Evolutionary conservation across 2,888 invertebrate genomes (phyloP).

Genomic region (Leptinotarsa haldemani): DNA sequence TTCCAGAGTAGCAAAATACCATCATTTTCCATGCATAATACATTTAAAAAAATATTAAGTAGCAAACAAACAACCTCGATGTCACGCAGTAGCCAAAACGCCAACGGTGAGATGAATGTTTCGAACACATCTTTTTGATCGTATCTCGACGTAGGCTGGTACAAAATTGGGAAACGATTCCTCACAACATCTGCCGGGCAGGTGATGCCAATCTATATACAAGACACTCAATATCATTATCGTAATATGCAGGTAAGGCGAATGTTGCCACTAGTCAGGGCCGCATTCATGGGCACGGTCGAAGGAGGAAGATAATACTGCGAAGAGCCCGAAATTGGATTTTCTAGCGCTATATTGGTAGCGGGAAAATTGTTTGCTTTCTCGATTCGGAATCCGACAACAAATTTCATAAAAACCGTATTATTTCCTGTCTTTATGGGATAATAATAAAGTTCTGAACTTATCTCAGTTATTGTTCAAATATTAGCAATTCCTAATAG

Average conservation of each 20-base stretch:
- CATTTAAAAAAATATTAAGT: too few species aligned
- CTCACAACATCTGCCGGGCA: slow-evolving; percentile 43
- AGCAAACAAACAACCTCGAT: background rate
- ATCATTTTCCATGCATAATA: too few species aligned
- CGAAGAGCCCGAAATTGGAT: background rate
- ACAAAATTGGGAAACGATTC: slow-evolving; percentile 35
- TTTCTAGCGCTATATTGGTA: background rate
- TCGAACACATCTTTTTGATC: slow-evolving; percentile 15
- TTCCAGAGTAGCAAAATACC: too few species aligned
- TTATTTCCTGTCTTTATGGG: too few species aligned
- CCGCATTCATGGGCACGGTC: slow-evolving; percentile 17
- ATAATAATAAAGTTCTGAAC: too few species aligned
- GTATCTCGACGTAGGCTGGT: slow-evolving; percentile 26
- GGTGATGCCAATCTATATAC: slow-evolving; percentile 44
- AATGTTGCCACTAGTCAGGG: slow-evolving; percentile 32
- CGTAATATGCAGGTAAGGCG: slow-evolving; percentile 41
- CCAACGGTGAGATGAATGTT: slow-evolving; percentile 27
- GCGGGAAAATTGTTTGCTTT: background rate
- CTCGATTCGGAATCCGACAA: too few species aligned
- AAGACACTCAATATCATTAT: slow-evolving; percentile 45
- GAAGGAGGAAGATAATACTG: background rate
- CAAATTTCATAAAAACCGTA: too few species aligned
- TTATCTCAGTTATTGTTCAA: too few species aligned
- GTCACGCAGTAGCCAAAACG: slow-evolving; percentile 19
- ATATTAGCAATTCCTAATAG: too few species aligned